Evolutionary conservation across 2,113 vertebrate genomes (phyloP).

Genomic region (Haemorhous mexicanus): DNA sequence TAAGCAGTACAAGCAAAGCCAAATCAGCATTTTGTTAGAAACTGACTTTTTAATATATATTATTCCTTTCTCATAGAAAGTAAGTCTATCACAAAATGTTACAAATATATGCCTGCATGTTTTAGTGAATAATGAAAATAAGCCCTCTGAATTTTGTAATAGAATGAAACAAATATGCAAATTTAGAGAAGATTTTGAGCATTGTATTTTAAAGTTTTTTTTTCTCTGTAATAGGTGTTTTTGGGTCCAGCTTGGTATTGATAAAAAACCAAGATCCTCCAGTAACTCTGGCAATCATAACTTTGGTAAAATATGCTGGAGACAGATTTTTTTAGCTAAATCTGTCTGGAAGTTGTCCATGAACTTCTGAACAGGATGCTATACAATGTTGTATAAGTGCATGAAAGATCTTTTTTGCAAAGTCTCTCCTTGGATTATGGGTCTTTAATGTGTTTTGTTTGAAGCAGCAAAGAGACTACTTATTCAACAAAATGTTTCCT

Average conservation of each 20-base stretch:
- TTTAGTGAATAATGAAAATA: slow-evolving; percentile 9
- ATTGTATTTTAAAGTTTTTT: neutral
- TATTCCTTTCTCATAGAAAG: neutral
- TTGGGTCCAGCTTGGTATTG: neutral
- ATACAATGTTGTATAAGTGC: neutral
- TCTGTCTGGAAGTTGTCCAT: slow-evolving; percentile 3
- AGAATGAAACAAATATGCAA: neutral
- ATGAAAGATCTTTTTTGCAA: slow-evolving; percentile 10
- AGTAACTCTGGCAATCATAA: slow-evolving; percentile 14
- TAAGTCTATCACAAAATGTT: neutral
- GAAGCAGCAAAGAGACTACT: slow-evolving; percentile 11
- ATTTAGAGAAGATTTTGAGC: neutral
- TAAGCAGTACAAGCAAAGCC: neutral
- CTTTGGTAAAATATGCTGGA: neutral
- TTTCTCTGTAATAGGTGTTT: neutral
- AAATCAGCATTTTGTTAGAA: neutral
- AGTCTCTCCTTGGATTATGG: neutral
- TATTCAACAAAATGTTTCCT: neutral
- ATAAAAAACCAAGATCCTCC: neutral
- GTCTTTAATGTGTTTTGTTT: slow-evolving; percentile 27
- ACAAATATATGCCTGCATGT: neutral
- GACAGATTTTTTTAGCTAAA: neutral
- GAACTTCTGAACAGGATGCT: neutral
- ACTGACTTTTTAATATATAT: neutral
- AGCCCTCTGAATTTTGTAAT: neutral